Percentiles rank a stretch among this genome's conserved stretches.
phyloP scores from a whole-genome alignment of 2,797 vertebrate species.

The Acrocephalus scirpaceus region DNA sequence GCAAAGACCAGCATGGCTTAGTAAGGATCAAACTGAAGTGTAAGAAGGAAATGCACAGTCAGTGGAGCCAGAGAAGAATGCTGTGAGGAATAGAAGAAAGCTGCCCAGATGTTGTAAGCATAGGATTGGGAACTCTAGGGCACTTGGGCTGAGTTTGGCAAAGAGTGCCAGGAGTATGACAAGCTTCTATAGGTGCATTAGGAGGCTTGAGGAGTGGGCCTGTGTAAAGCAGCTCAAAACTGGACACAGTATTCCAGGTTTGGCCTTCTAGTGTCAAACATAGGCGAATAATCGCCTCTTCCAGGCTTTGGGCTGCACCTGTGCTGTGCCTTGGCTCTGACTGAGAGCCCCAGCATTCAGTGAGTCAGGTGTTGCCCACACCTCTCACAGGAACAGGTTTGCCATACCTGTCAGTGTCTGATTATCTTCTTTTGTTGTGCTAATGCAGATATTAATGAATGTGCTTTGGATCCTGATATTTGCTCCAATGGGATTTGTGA shows the following conservation, averaged over 20 bases:
- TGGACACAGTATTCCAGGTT: background rate
- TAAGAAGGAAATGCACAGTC: background rate
- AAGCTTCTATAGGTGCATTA: background rate
- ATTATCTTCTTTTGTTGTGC: background rate
- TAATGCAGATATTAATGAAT: constrained; percentile 81
- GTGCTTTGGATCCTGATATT: constrained; percentile 80
- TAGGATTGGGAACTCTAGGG: background rate
- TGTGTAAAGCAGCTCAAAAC: background rate
- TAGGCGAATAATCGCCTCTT: background rate
- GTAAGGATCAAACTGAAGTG: background rate
- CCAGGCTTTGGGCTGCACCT: background rate
- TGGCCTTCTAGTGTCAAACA: background rate
- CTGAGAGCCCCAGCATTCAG: background rate
- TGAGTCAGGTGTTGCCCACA: background rate
- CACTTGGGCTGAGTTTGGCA: background rate
- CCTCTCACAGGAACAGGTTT: background rate
- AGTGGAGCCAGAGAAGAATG: background rate
- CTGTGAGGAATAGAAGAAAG: background rate
- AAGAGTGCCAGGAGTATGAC: background rate
- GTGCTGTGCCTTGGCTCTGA: background rate
- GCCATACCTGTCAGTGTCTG: background rate
- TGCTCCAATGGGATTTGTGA: constrained; percentile 80
- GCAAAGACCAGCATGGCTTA: background rate
- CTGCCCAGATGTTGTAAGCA: background rate
- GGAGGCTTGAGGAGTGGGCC: background rate